Conservation (phyloP, 2,797 vertebrate species). For the Otolemur crassicaudatus region DNA sequence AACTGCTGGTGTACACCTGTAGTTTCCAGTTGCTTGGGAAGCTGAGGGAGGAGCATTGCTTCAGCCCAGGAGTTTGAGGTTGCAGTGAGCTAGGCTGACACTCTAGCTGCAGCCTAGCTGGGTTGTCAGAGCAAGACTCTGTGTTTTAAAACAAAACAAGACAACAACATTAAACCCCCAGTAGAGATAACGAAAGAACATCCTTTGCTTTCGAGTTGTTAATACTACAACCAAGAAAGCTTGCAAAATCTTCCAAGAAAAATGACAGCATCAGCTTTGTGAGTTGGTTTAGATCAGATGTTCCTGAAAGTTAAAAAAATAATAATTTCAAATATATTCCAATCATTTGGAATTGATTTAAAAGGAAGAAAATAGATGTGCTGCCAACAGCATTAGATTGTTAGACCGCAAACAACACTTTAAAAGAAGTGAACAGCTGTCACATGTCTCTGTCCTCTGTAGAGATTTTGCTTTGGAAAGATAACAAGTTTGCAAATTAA, state of each 20-base stretch:
- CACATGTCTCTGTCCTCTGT: slow-evolving; percentile 39
- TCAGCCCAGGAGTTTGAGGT: background rate
- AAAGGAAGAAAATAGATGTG: background rate
- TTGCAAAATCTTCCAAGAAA: background rate
- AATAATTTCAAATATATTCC: slow-evolving; percentile 19
- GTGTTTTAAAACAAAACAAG: background rate
- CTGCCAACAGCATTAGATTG: background rate
- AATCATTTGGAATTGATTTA: slow-evolving; percentile 61
- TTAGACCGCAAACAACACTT: slow-evolving; percentile 27
- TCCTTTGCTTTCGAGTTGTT: background rate
- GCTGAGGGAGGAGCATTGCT: background rate
- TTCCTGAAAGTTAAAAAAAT: slow-evolving; percentile 18
- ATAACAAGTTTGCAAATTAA: slow-evolving; percentile 59
- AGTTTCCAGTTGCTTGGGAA: background rate
- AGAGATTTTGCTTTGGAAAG: slow-evolving; percentile 34
- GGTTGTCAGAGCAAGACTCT: background rate
- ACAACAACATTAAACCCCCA: background rate
- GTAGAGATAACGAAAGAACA: background rate
- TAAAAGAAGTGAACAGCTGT: slow-evolving; percentile 53
- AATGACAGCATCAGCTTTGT: background rate
- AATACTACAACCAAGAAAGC: background rate
- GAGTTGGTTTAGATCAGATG: slow-evolving; percentile 14
- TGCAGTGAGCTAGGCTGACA: background rate
- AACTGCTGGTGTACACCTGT: background rate
- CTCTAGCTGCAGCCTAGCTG: background rate